Evolutionary conservation across 2,113 vertebrate genomes (phyloP).

Genomic region (Jaculus jaculus): DNA sequence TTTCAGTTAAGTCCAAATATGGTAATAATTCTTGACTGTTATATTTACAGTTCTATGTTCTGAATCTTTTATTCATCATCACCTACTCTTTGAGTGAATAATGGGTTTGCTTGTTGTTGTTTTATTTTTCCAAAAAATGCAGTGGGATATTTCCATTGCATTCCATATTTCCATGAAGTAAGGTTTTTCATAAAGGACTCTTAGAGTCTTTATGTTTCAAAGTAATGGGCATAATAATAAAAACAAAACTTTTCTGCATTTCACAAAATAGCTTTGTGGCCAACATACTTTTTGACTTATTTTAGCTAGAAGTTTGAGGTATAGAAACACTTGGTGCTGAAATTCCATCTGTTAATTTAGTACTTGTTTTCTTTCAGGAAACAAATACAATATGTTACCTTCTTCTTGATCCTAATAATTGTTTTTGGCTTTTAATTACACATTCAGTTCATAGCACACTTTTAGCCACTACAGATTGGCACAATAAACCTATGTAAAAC

Average conservation of each 20-base stretch:
- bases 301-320: conserved; percentile 19
- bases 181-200: neutral
- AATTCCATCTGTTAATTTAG: conserved; percentile 27
- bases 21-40: conserved; percentile 3
- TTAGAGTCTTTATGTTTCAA: conserved; percentile 13
- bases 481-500: neutral
- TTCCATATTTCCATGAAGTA: neutral
- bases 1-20: neutral
- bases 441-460: conserved; percentile 29
- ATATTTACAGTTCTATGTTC: conserved; percentile 11
- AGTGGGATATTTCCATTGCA: neutral
- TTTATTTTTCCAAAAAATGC: neutral
- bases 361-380: neutral
- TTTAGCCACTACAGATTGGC: neutral
- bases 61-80: conserved; percentile 25
- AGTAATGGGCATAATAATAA: neutral
- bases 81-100: neutral
- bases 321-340: conserved; percentile 45
- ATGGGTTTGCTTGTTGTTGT: neutral
- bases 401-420: neutral
- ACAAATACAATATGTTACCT: neutral
- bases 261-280: neutral
- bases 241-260: conserved; percentile 1
- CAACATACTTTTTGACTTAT: neutral
- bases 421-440: conserved; percentile 30